Base-by-base conservation (phyloP, 2,113 vertebrate species). In the Henicopernis longicauda region DNA sequence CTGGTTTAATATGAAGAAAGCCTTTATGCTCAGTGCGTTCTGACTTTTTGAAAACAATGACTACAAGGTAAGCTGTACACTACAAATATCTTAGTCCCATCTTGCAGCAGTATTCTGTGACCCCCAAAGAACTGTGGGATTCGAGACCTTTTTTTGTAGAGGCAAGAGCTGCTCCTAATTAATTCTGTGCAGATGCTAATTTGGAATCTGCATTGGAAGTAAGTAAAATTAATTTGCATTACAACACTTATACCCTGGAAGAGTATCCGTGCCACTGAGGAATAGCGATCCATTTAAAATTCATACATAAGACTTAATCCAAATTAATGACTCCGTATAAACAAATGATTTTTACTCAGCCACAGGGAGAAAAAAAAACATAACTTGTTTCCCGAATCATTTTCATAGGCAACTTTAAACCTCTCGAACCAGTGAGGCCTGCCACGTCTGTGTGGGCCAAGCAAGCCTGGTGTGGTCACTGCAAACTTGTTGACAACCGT, bases 171-270 rank as follows among this genome's bases (percentile, higher is more conserved):
- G 27, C 31, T 77, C n/a, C 57, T 86, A 88, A 96, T 88, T 88
- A 90, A 83, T 88, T 90, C 47, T 17, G 32, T 34, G n/a, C 2
- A 17, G 62, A 85, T 88, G 74, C 50, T 88, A 94, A 90, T 83
- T 90, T 54, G 49, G 36, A 86, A 95, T 73, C 58, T 82, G 72
- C 58, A 91, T 69, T 80, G 71, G 69, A 95, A 97, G 31, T 6
- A 36, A 62, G 71, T 47, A 71, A 49, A 90, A 95, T 67, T 40
- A 89, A 96, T 92, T 93, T 95, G 95, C 94, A 90, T 93, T 40
- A 71, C 86, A 91, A 31, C 32, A 52, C 92, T 71, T 29, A 15
- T 4, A 88, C 27, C 58, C 82, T 34, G n/a, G 52, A 70, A 80
- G 66, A 45, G 54, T 1, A 52, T 13, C 52, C 22, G 4, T 4